These are phyloP conservation scores for Hippocampus barbouri DNA, from an alignment of 2,113 vertebrate genomes.

Conservation along the genomic window DNA sequence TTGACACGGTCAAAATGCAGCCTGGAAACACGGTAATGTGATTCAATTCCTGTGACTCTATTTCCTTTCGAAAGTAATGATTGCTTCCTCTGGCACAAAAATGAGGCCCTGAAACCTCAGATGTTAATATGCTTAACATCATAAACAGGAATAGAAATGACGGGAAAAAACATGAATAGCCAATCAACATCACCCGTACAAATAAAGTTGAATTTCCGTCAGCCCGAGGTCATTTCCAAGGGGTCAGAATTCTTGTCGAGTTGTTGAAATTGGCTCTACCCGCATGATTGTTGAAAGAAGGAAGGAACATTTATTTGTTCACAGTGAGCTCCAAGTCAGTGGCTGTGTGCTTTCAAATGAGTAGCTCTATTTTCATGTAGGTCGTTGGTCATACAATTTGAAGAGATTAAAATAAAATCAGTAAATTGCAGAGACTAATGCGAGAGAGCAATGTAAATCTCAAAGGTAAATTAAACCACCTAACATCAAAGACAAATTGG, in stretches of 20 bases:
- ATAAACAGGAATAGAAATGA: constrained; percentile 13
- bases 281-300: constrained; percentile 11
- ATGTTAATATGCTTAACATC: constrained; percentile 12
- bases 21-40: background rate
- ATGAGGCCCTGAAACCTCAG: background rate
- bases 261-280: constrained; percentile 22
- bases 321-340: constrained; percentile 17
- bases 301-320: constrained; percentile 26
- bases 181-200: constrained; percentile 22
- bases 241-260: constrained; percentile 21
- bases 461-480: background rate
- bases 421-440: constrained; percentile 1
- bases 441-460: background rate
- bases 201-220: constrained; percentile 32
- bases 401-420: constrained; percentile 15
- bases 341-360: constrained; percentile 26
- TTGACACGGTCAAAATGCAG: background rate
- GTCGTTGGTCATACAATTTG: constrained; percentile 17
- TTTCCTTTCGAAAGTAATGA: background rate
- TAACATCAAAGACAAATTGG: background rate
- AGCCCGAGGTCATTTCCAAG: constrained; percentile 19
- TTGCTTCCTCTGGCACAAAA: background rate
- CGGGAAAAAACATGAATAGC: constrained; percentile 12
- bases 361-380: constrained; percentile 19
- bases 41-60: background rate